A percentile compares a stretch with the other conserved stretches of the same genome.
phyloP scores from a whole-genome alignment of 30 jellyfish, hydroid and myxozoan genomes.

The Hydractinia symbiolongicarpus region DNA sequence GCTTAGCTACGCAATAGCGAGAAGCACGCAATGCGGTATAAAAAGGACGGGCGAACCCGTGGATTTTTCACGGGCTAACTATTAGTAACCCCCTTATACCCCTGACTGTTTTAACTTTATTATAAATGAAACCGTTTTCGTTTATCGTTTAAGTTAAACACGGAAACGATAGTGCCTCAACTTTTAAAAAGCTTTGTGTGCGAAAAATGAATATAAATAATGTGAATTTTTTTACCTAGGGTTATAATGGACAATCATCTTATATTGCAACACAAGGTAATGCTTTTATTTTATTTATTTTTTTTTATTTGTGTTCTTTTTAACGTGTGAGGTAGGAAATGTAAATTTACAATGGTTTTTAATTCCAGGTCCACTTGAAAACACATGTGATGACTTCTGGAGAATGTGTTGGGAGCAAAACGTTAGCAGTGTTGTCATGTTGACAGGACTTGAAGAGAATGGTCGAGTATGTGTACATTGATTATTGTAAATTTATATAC shows the following conservation, averaged over 20 bases:
- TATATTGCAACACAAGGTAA: constrained; percentile 84
- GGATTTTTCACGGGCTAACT: too few species aligned
- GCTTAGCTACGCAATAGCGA: too few species aligned
- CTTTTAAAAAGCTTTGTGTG: too few species aligned
- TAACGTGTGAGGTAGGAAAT: background rate
- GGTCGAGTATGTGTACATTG: constrained; percentile 56
- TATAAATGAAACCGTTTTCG: too few species aligned
- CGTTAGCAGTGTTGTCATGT: constrained; percentile 63
- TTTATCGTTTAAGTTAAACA: too few species aligned
- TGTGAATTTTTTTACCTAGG: constrained; percentile 31
- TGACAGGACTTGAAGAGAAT: constrained; percentile 48
- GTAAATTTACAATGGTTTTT: background rate
- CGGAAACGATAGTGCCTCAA: too few species aligned
- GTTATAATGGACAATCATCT: constrained; percentile 43
- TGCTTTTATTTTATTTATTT: background rate
- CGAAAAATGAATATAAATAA: too few species aligned
- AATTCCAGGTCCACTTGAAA: constrained; percentile 65
- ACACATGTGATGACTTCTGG: constrained; percentile 82
- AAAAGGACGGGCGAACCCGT: too few species aligned
- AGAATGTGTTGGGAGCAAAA: constrained; percentile 92
- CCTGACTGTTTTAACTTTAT: too few species aligned
- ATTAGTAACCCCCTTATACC: too few species aligned
- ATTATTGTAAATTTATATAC: background rate
- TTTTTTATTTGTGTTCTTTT: background rate
- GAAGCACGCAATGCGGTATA: too few species aligned